Evolutionary conservation across 1,140 invertebrate species (phyloP).

Genomic region (Meloidogyne exigua): DNA sequence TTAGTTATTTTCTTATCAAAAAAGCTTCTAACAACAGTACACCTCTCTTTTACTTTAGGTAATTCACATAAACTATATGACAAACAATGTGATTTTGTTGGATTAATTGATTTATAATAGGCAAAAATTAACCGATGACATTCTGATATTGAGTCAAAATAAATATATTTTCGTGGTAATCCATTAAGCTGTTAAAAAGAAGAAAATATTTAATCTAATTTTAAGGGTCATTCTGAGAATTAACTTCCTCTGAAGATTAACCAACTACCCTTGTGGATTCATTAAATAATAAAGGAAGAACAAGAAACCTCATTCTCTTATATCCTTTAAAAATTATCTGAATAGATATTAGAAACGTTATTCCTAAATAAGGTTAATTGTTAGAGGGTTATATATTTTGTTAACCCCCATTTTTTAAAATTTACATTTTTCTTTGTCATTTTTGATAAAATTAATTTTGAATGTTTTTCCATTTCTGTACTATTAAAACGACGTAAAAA

Average conservation of each 20-base stretch:
- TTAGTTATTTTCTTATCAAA: slow-evolving; percentile 8
- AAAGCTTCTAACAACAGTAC: slow-evolving; percentile 8
- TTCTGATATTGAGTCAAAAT: slow-evolving; percentile 17
- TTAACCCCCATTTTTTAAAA: too few species aligned
- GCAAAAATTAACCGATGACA: slow-evolving; percentile 29
- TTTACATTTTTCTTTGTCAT: neutral
- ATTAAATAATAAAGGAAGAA: too few species aligned
- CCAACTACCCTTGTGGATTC: too few species aligned
- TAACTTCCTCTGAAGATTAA: too few species aligned
- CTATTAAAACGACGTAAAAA: slow-evolving; percentile 19
- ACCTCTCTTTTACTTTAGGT: neutral
- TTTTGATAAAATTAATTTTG: slow-evolving; percentile 4
- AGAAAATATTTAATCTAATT: neutral
- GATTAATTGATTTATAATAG: slow-evolving; percentile 25
- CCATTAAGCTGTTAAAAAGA: neutral
- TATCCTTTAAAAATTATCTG: too few species aligned
- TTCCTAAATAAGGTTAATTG: too few species aligned
- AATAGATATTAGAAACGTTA: too few species aligned
- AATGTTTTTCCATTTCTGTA: slow-evolving; percentile 18
- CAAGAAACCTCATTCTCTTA: too few species aligned
- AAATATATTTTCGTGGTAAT: slow-evolving; percentile 12
- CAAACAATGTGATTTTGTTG: slow-evolving; percentile 9
- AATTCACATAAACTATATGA: slow-evolving; percentile 31
- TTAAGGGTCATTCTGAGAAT: too few species aligned
- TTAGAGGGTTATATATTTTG: too few species aligned